phyloP scores from a whole-genome alignment of 2,888 invertebrate species.

The Papilio gigon region DNA sequence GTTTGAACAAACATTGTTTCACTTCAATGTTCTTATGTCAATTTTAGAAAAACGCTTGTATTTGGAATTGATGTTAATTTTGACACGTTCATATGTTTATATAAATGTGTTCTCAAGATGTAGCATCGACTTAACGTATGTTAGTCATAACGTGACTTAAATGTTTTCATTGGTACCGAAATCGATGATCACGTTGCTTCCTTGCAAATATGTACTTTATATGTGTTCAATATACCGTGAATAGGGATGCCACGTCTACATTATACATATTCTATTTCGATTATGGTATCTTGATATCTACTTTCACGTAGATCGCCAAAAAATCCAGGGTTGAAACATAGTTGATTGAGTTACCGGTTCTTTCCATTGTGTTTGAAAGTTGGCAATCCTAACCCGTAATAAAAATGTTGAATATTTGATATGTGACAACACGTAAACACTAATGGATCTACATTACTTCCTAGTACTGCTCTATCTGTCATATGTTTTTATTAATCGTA shows the following conservation, averaged over 20 bases:
- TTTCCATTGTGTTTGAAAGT: background rate
- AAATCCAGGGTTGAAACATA: background rate
- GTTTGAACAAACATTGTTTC: background rate
- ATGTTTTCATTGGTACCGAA: slow-evolving; percentile 22
- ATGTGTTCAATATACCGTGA: background rate
- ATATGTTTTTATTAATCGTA: slow-evolving; percentile 26
- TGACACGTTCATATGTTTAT: slow-evolving; percentile 8
- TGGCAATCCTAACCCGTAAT: background rate
- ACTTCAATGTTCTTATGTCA: no score
- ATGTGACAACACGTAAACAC: background rate
- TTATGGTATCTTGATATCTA: no score
- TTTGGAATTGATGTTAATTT: background rate
- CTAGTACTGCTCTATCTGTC: slow-evolving; percentile 10
- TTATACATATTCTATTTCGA: background rate
- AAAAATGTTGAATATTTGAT: background rate
- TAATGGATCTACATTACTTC: slow-evolving; percentile 16
- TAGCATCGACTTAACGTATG: background rate
- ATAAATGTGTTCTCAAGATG: slow-evolving; percentile 1
- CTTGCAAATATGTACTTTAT: slow-evolving; percentile 6
- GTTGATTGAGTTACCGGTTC: background rate
- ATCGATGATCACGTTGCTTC: slow-evolving; percentile 1
- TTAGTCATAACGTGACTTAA: slow-evolving; percentile 16
- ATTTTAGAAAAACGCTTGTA: background rate
- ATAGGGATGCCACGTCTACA: background rate
- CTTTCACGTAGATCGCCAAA: no score